A percentile compares a stretch with the other conserved stretches of the same genome.
Evolutionary conservation across 2,797 vertebrate species (phyloP).

Genomic region (Eulemur mongoz): DNA sequence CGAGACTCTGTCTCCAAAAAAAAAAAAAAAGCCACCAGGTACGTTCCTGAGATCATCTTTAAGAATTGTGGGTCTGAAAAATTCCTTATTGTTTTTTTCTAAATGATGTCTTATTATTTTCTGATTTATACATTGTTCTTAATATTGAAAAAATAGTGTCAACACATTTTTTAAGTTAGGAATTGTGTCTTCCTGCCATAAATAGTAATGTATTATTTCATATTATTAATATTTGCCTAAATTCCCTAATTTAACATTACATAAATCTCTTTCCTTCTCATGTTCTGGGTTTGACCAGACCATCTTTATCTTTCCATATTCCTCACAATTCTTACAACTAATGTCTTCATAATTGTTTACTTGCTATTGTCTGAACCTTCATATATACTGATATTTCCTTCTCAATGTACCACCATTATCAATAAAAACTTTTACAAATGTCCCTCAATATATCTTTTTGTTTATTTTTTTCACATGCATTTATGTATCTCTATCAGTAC

Average conservation of each 20-base stretch:
- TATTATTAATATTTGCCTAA: not conserved
- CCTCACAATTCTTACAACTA: too few species aligned
- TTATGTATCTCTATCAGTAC: not conserved
- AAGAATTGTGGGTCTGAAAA: not conserved
- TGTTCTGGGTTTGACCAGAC: not conserved
- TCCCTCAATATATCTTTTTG: not conserved
- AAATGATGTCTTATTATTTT: not conserved
- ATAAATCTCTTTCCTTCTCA: too few species aligned
- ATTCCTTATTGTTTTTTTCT: not conserved
- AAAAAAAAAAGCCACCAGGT: too few species aligned
- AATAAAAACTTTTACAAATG: not conserved
- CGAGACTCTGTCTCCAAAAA: too few species aligned
- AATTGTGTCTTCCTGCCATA: not conserved
- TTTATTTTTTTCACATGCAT: not conserved
- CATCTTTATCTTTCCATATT: accelerated
- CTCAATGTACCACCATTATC: not conserved
- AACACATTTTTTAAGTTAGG: not conserved
- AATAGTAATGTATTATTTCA: not conserved
- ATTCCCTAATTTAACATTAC: not conserved
- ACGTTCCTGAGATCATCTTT: not conserved
- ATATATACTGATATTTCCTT: not conserved
- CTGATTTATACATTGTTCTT: not conserved
- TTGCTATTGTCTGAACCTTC: not conserved
- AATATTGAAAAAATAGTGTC: not conserved
- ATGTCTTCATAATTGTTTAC: not conserved